A percentile compares a stretch with the other conserved stretches of the same genome.
Evolutionary conservation across 1,140 invertebrate species (phyloP).

Genomic region (Piezodorus guildinii): DNA sequence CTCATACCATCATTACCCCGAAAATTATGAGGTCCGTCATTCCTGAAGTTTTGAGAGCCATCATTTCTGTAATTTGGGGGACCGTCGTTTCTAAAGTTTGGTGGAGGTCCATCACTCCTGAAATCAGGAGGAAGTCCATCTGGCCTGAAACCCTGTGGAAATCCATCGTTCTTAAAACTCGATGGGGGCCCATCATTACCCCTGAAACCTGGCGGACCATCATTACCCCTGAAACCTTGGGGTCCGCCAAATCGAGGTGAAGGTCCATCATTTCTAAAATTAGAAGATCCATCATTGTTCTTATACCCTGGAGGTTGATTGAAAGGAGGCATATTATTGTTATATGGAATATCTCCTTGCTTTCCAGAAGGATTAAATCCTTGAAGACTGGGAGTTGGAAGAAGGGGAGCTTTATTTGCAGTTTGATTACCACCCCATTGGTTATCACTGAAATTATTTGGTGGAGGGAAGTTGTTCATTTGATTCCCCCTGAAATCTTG

Average conservation of each 20-base stretch:
- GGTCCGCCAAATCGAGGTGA: background rate
- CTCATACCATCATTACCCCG: background rate
- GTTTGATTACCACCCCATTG: background rate
- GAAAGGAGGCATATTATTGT: background rate
- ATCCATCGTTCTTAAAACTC: background rate
- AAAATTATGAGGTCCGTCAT: slow-evolving; percentile 1
- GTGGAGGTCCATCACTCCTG: background rate
- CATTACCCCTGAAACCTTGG: background rate
- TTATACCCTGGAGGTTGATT: background rate
- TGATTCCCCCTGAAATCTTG: background rate
- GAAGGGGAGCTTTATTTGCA: background rate
- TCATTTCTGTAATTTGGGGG: background rate
- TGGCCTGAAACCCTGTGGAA: background rate
- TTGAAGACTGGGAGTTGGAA: slow-evolving; percentile 6
- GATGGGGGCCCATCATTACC: background rate
- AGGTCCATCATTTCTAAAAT: slow-evolving; percentile 4
- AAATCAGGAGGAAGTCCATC: background rate
- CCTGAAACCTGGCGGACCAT: background rate
- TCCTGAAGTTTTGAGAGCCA: background rate
- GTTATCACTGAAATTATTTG: background rate
- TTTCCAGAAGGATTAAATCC: background rate
- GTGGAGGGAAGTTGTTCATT: background rate
- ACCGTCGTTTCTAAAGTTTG: background rate
- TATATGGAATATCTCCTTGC: background rate
- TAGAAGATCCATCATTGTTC: background rate